phyloP scores from a whole-genome alignment of 2,888 invertebrate genomes.

The Scelioninae gen. 2 region DNA sequence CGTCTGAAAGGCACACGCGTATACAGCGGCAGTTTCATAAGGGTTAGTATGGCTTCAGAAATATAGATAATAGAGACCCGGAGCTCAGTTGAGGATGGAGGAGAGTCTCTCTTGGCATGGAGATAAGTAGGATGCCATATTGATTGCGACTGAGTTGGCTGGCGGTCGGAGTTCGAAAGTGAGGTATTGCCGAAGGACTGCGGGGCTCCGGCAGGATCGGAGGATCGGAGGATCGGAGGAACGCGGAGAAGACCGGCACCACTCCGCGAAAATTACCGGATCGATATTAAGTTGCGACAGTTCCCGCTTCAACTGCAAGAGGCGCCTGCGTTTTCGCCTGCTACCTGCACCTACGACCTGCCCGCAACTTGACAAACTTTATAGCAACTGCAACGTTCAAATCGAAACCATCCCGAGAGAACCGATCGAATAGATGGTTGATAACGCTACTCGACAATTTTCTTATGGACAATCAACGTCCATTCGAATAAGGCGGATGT shows the following conservation, averaged over 20 bases:
- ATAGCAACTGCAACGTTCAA: constrained; percentile 23
- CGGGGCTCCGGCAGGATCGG: constrained; percentile 48
- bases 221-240: constrained; percentile 51
- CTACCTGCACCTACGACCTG: constrained; percentile 53
- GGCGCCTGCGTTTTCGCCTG: constrained; percentile 68
- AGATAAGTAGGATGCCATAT: constrained; percentile 74
- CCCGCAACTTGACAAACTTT: constrained; percentile 46
- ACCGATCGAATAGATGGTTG: constrained; percentile 27
- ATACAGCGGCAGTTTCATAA: constrained; percentile 36
- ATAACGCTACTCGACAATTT: constrained; percentile 31
- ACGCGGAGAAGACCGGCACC: constrained; percentile 51
- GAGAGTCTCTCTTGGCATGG: constrained; percentile 65
- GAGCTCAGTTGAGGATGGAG: constrained; percentile 62
- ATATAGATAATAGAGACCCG: constrained; percentile 48
- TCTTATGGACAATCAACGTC: constrained; percentile 30
- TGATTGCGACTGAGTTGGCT: constrained; percentile 71
- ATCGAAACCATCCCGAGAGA: constrained; percentile 32
- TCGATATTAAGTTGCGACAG: constrained; percentile 74
- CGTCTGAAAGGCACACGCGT: constrained; percentile 30
- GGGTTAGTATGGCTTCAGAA: constrained; percentile 56
- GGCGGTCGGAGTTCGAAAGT: constrained; percentile 69
- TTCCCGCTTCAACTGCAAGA: constrained; percentile 71
- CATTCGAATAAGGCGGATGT: neutral
- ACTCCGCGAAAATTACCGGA: constrained; percentile 71
- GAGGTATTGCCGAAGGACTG: constrained; percentile 65